Base-by-base conservation (phyloP, 2,797 vertebrate genomes). In the Darevskia mixta region DNA sequence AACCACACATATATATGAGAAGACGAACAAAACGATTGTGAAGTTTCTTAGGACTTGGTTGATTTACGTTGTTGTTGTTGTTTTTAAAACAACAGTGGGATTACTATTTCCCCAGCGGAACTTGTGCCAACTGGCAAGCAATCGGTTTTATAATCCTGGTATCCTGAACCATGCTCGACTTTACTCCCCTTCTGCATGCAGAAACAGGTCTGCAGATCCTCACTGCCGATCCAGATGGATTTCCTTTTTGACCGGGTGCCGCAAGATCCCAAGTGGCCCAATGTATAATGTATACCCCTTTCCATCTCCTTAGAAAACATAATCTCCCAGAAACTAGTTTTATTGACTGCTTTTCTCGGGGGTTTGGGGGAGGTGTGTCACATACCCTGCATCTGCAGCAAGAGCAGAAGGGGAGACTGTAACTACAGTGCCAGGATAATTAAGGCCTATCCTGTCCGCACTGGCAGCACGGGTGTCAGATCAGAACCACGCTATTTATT, bases 1-100 rank as follows among this genome's bases (percentile, higher is more conserved):
- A 45, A 10, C 43, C 35, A 77, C 4, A 43, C 23, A 76, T 35
- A 83, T 88, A 76, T 79, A 82, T 45, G 67, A n/a, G 55, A 76
- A 89, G 66, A 75, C 18, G 83, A 83, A 61, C 49, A 43, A 83
- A 75, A 73, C 10, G 69, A 82, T 89, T 82, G 67, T 69, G 80
- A 86, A 43, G 64, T 83, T 79, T 84, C 69, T 79, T 87, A 86
- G 76, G 71, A 82, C 69, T 80, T 17, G 80, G 73, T 83, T 86
- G 29, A 77, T 76, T 73, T 77, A 27, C 29, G 49, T 55, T 55
- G 13, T 43, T 7, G 49, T 55, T 55, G 49, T 49, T 61, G 64
- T 78, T 72, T 35, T 55, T 10, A 1, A 27, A 23, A 73, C 69
- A 75, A 75, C 35, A 64, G 69, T 11, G 66, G 27, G 17, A 49